Conservation (phyloP, 2,797 vertebrate genomes). For the Merluccius polli region DNA sequence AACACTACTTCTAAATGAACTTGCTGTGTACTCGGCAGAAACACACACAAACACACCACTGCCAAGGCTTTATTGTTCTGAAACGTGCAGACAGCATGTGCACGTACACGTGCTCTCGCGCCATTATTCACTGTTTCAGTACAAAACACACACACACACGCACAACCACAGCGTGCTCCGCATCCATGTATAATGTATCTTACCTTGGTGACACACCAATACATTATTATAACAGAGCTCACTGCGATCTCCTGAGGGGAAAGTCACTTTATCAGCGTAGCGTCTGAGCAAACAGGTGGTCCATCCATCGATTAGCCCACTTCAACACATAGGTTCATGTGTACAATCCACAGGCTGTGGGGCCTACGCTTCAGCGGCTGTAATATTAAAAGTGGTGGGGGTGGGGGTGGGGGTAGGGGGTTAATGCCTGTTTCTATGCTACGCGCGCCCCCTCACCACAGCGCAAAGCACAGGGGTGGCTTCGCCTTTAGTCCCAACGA, state of each 20-base stretch:
- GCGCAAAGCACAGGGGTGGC: background rate
- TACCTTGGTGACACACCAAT: constrained; percentile 72
- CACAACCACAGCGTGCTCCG: constrained; percentile 49
- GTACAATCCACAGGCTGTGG: constrained; percentile 49
- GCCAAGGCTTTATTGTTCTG: constrained; percentile 12
- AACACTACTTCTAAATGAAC: background rate
- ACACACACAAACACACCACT: background rate
- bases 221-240: constrained; percentile 77
- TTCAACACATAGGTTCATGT: constrained; percentile 65
- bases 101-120: constrained; percentile 27
- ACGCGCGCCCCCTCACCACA: too few species aligned
- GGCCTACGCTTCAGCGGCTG: constrained; percentile 6
- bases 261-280: constrained; percentile 61
- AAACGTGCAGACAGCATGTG: constrained; percentile 10
- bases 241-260: constrained; percentile 64
- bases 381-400: background rate
- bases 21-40: background rate
- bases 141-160: constrained; percentile 40
- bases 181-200: constrained; percentile 80
- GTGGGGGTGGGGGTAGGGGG: too few species aligned
- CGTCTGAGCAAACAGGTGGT: constrained; percentile 71
- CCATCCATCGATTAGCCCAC: constrained; percentile 66
- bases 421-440: background rate
- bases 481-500: background rate
- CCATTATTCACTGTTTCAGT: constrained; percentile 37